phyloP scores from a whole-genome alignment of 2,888 invertebrate species.

The Smittia aterrima region DNA sequence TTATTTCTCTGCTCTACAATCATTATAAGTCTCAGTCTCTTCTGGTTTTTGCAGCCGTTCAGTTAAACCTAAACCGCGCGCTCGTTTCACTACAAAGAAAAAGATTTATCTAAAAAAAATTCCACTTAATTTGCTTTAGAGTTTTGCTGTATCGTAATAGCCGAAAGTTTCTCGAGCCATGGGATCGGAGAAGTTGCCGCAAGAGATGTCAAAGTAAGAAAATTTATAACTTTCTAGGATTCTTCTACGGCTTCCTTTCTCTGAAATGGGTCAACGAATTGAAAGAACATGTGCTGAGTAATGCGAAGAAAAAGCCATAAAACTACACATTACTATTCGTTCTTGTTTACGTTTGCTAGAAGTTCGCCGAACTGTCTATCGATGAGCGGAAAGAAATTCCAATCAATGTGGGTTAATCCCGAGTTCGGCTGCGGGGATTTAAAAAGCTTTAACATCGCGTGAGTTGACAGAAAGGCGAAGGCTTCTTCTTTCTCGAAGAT shows the following conservation, averaged over 20 bases:
- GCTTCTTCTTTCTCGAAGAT: no score
- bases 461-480: no score
- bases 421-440: not conserved
- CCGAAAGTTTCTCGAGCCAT: not conserved
- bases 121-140: not conserved
- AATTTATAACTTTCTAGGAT: not conserved
- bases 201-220: constrained; percentile 18
- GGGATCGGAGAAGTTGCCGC: constrained; percentile 14
- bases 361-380: not conserved
- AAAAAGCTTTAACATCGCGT: not conserved
- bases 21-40: constrained; percentile 8
- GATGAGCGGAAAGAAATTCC: no score
- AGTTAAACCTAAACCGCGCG: not conserved
- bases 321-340: not conserved
- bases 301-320: not conserved
- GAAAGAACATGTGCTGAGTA: not conserved
- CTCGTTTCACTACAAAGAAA: not conserved
- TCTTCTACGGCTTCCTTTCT: not conserved
- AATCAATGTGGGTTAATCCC: no score
- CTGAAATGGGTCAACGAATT: not conserved
- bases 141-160: not conserved
- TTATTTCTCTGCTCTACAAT: constrained; percentile 7
- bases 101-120: not conserved
- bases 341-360: not conserved
- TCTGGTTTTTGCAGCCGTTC: not conserved